A percentile compares a stretch with the other conserved stretches of the same genome.
phyloP scores from a whole-genome alignment of 2,113 vertebrate species.

The Chrysochloris asiatica region DNA sequence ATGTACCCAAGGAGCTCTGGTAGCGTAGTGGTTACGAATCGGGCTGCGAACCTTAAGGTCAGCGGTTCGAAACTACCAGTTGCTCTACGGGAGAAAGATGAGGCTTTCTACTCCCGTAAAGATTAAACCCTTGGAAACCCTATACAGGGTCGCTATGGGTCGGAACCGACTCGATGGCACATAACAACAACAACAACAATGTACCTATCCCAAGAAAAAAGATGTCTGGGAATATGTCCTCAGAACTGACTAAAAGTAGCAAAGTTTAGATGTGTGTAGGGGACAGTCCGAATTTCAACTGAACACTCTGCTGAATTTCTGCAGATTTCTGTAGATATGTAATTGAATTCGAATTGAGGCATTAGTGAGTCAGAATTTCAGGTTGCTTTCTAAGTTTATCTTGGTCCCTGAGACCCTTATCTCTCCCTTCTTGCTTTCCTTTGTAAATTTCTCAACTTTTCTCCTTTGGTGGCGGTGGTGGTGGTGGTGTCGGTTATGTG shows the following conservation, averaged over 20 bases:
- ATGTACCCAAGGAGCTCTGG: no score
- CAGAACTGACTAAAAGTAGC: conserved; percentile 88
- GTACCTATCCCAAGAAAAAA: conserved; percentile 92
- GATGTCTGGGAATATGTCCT: conserved; percentile 83
- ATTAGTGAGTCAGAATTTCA: background rate
- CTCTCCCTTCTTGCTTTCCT: background rate
- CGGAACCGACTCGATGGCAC: no score
- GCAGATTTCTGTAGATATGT: background rate
- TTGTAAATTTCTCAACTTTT: background rate
- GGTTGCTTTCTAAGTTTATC: background rate
- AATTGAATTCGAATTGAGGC: background rate
- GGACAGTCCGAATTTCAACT: background rate
- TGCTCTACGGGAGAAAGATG: no score
- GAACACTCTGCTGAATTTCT: background rate
- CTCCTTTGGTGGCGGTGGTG: no score
- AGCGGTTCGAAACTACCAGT: no score
- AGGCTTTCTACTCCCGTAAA: no score
- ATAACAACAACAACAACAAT: no score
- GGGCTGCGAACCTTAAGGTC: no score
- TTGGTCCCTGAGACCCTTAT: background rate
- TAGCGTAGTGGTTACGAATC: no score
- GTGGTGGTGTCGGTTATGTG: no score
- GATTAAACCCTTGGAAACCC: no score
- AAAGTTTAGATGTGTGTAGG: conserved; percentile 84
- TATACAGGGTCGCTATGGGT: no score